Conservation (phyloP, 2,888 invertebrate species). For the Uloborus plumipes region DNA sequence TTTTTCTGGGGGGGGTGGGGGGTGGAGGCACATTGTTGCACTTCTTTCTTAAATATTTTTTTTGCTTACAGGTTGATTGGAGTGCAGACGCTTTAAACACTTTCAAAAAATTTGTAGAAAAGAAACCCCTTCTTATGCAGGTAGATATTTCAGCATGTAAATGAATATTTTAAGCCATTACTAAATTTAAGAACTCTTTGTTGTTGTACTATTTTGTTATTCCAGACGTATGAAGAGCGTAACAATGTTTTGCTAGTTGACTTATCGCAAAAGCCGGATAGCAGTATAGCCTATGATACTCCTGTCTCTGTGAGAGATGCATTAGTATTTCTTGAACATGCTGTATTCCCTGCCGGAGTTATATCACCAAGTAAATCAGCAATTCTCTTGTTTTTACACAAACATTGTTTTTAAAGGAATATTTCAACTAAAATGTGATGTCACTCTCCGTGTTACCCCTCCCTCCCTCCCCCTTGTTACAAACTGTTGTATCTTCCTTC, state of each 20-base stretch:
- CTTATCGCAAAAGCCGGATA: slow-evolving; percentile 37
- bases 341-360: slow-evolving; percentile 68
- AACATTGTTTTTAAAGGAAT: no score
- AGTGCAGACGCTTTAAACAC: slow-evolving; percentile 20
- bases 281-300: slow-evolving; percentile 68
- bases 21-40: no score
- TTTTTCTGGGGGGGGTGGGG: no score
- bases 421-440: no score
- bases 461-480: no score
- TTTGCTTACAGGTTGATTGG: slow-evolving; percentile 26
- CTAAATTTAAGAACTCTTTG: neutral
- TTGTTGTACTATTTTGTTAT: neutral
- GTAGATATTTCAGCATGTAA: slow-evolving; percentile 11
- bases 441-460: no score
- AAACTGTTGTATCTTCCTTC: no score
- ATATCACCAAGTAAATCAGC: slow-evolving; percentile 36
- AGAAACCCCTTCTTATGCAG: slow-evolving; percentile 39
- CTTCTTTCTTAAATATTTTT: neutral
- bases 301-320: slow-evolving; percentile 73
- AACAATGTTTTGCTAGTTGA: slow-evolving; percentile 57
- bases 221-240: slow-evolving; percentile 48
- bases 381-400: no score
- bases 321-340: slow-evolving; percentile 73
- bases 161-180: neutral
- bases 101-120: slow-evolving; percentile 38